Percentiles rank a stretch among this genome's conserved stretches.
These are phyloP conservation scores for Tinea trinotella DNA, from an alignment of 2,888 invertebrate genomes.

Conservation along the genomic window DNA sequence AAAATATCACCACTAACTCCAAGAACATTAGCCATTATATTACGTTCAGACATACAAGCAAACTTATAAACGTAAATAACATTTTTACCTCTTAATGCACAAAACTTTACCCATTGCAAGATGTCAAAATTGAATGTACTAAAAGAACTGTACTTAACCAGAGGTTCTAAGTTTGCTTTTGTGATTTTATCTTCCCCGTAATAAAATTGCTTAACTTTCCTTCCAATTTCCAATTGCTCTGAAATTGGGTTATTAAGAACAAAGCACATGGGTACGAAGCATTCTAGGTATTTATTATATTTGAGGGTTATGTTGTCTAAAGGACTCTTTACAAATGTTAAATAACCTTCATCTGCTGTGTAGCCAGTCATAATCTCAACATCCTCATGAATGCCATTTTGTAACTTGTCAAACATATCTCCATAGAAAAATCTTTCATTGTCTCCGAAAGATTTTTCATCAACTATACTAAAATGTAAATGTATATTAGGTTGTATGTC, in stretches of 20 bases:
- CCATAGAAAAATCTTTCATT: constrained; percentile 40
- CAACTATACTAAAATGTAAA: constrained; percentile 31
- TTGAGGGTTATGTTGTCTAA: constrained; percentile 25
- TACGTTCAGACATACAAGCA: constrained; percentile 39
- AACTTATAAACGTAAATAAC: constrained; percentile 42
- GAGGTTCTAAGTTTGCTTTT: constrained; percentile 27
- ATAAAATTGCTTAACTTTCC: constrained; percentile 35
- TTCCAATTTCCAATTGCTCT: constrained; percentile 36
- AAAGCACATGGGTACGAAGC: constrained; percentile 33
- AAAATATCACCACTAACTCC: constrained; percentile 21
- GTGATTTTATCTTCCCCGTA: constrained; percentile 30
- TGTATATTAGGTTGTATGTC: constrained; percentile 26
- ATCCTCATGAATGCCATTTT: constrained; percentile 53
- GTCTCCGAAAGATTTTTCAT: constrained; percentile 39
- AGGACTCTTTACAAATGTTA: constrained; percentile 24
- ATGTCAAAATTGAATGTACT: constrained; percentile 33
- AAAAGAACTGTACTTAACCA: constrained; percentile 29
- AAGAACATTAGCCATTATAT: constrained; percentile 29
- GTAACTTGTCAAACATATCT: constrained; percentile 40
- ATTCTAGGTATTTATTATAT: constrained; percentile 34
- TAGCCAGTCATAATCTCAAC: constrained; percentile 80
- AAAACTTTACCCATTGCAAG: constrained; percentile 31
- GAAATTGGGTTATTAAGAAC: constrained; percentile 31
- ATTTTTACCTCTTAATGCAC: constrained; percentile 28
- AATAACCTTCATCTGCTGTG: constrained; percentile 77